Conservation (phyloP, 2,888 invertebrate species). For the Campopleginae sp. region DNA sequence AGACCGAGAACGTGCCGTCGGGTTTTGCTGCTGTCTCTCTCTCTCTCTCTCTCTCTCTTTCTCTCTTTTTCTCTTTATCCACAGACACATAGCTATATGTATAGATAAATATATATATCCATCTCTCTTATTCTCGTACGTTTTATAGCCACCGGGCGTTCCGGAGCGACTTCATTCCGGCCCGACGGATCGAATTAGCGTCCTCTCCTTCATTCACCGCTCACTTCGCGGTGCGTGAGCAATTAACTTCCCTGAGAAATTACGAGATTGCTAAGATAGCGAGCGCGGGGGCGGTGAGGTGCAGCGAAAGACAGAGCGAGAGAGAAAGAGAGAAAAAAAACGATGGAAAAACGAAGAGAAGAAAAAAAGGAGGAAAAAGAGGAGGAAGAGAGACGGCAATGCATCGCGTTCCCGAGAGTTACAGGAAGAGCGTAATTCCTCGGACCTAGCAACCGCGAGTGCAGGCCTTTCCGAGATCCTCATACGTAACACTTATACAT, state of each 20-base stretch:
- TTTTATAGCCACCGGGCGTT: conserved; percentile 65
- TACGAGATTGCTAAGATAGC: conserved; percentile 73
- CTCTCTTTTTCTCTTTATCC: conserved; percentile 11
- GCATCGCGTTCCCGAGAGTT: conserved; percentile 77
- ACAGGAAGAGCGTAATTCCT: conserved; percentile 80
- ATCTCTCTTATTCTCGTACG: conserved; percentile 41
- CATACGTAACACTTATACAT: conserved; percentile 33
- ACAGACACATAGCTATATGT: neutral
- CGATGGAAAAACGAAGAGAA: conserved; percentile 1
- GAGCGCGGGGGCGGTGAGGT: conserved; percentile 58
- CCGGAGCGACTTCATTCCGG: conserved; percentile 68
- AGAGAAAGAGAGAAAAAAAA: conserved; percentile 18
- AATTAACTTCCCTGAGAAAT: conserved; percentile 78
- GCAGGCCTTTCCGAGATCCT: conserved; percentile 49
- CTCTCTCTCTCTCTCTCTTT: conserved; percentile 34
- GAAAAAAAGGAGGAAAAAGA: conserved; percentile 25
- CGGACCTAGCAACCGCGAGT: conserved; percentile 75
- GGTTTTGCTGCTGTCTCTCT: conserved; percentile 32
- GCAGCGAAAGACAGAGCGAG: conserved; percentile 34
- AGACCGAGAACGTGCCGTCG: conserved; percentile 56
- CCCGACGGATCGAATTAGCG: conserved; percentile 70
- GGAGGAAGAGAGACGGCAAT: conserved; percentile 52
- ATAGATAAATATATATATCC: conserved; percentile 4
- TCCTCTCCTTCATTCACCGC: conserved; percentile 70
- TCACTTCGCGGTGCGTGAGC: conserved; percentile 78